Base-by-base conservation (phyloP, 2,113 vertebrate genomes). In the Aepyceros melampus region DNA sequence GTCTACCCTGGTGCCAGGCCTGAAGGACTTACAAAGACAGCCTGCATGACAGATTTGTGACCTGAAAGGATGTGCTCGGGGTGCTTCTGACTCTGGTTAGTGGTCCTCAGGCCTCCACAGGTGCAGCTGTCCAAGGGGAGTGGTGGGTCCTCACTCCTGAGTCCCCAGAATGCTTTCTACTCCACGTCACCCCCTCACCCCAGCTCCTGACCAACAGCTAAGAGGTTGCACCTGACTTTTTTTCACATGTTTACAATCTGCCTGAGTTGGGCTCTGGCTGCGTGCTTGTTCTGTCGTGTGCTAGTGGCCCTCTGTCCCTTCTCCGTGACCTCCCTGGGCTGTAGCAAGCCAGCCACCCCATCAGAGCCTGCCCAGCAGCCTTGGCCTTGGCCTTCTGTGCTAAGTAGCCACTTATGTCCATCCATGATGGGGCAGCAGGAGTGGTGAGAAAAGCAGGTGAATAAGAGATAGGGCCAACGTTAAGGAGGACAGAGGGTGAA, bases 371-470 rank as follows among this genome's bases (percentile, higher is more conserved):
- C 25, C 16, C 9, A 1, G n/a, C 71, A 76, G 74, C 79, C 40
- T 2, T 71, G 60, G 25, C 40, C 33, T 8, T 15, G 76, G 33
- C 5, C 43, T 92, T 55, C 19, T 25, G 40, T 47, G 43, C 55
- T 11, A 84, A 27, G 17, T 0, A 6, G n/a, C 11, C 27, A 25
- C 12, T 51, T 25, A 6, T 0, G 3, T 14, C 53, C 49, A 19
- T 14, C 96, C 33, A 8, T 6, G 82, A 12, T 0, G 0, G 49
- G 36, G n/a, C 25, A 17, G 51, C 19, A 40, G 0, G 16, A 29
- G 55, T 17, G 45, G 11, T 0, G 1, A 55, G 14, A 36, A 27
- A 12, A 45, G 45, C 29, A 4, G 5, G 31, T 25, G 60, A 36
- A 15, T 49, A 47, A 45, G 71, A 81, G 56, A 31, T 81, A 58